These are phyloP conservation scores for Chaetodon trifascialis DNA, from an alignment of 2,113 vertebrate species.

Conservation along the genomic window DNA sequence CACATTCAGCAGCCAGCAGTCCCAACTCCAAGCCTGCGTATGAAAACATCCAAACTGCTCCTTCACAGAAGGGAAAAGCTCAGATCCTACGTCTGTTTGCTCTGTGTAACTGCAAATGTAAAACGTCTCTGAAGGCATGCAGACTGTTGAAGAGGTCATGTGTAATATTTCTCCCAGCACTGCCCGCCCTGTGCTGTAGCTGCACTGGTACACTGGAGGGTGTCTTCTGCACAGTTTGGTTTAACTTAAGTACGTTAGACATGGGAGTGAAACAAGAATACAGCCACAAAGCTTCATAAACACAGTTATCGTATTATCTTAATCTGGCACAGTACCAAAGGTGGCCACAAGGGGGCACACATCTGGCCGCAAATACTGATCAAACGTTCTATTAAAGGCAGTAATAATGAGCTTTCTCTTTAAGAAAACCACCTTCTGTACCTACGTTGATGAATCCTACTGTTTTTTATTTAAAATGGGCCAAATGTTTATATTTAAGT, in stretches of 20 bases:
- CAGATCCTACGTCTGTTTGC: not conserved
- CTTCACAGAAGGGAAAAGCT: slow-evolving; percentile 78
- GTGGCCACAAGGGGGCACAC: slow-evolving; percentile 5
- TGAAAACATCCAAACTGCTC: slow-evolving; percentile 41
- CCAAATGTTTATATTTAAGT: not conserved
- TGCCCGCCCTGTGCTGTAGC: not conserved
- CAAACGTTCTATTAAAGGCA: not conserved
- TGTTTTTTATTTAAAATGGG: not conserved
- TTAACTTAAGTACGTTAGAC: not conserved
- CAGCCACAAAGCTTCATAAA: not conserved
- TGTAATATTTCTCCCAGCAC: not conserved
- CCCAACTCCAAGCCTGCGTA: slow-evolving; percentile 27
- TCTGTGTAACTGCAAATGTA: not conserved
- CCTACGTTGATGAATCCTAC: not conserved
- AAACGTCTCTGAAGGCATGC: slow-evolving; percentile 36
- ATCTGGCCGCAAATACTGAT: rapidly evolving
- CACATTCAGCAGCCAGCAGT: slow-evolving; percentile 9
- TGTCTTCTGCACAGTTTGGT: not conserved
- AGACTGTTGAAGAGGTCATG: slow-evolving; percentile 20
- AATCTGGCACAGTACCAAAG: slow-evolving; percentile 1
- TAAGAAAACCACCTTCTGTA: not conserved
- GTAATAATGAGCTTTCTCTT: not conserved
- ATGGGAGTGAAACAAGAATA: not conserved
- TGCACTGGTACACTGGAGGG: not conserved
- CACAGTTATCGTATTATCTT: not conserved